phyloP scores from a whole-genome alignment of 2,888 invertebrate species.

The Formica aserva region DNA sequence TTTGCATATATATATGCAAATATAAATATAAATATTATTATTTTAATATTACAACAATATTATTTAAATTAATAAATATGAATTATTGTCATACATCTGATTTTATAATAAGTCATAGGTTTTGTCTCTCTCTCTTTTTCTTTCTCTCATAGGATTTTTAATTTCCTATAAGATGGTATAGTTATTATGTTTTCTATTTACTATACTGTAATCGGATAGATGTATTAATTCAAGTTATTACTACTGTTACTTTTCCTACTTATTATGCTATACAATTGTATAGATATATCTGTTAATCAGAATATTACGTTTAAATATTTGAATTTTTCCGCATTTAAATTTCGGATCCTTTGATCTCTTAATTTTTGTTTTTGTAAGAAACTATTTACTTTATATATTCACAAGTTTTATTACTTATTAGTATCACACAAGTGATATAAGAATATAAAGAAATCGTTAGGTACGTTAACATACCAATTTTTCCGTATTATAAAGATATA shows the following conservation, averaged over 20 bases:
- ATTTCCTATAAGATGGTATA: background rate
- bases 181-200: background rate
- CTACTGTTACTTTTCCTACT: background rate
- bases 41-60: background rate
- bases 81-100: background rate
- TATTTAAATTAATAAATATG: background rate
- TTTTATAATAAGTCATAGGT: background rate
- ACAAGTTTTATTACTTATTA: background rate
- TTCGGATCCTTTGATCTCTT: no score
- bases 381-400: background rate
- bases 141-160: background rate
- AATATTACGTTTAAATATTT: background rate
- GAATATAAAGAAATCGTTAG: background rate
- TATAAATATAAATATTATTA: background rate
- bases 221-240: conserved; percentile 9
- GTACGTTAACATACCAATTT: conserved; percentile 2
- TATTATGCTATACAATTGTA: background rate
- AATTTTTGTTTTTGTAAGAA: background rate
- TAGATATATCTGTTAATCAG: conserved; percentile 3
- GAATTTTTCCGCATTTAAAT: background rate
- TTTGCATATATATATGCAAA: background rate
- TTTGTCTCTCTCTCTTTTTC: background rate
- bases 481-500: conserved; percentile 7
- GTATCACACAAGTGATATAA: background rate
- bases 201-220: background rate